Evolutionary conservation across 1,140 invertebrate species (phyloP), one percentile per base, ranked within the genome.

Genomic region (Pachypeltis micranthus): DNA sequence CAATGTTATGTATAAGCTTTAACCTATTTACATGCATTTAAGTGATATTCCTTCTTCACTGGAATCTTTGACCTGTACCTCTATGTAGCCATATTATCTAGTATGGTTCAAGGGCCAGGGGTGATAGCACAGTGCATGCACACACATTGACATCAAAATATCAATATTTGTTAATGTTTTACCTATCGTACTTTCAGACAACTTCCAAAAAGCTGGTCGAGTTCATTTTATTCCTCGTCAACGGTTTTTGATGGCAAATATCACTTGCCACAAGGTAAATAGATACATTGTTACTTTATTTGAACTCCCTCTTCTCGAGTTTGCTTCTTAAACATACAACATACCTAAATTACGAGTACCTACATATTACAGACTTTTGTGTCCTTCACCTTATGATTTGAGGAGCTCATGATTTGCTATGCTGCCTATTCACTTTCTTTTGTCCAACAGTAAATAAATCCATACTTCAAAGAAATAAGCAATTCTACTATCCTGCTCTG

Each of bases 161-260:
- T 14, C 21, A 2, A 4, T 56, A 16, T 31, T 57, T 58, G 47
- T 26, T 23, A 57, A 25, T n/a, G 19, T 57, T 65, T 56, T 21
- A 57, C 60, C 21, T 59, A 25, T 26, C 47, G 39, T 2, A 56
- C 51, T 24, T 26, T 16, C 2, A 4, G 12, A 28, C 16, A n/a
- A 12, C 39, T 44, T 61, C 44, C 26, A 55, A 31, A 71, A 70
- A 21, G 31, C 66, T 61, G 23, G 63, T 54, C 58, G 67, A 59
- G 63, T 27, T 14, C 74, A 65, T 34, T 85, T 85, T 71, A 78
- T 87, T 62, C 86, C 86, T 0, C 73, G 87, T 39, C 85, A 88
- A 72, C 78, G 81, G 63, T 74, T 89, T 24, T 70, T 88, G 19
- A 69, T 87, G 44, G 78, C 84, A 16, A 74, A 75, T 64, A 68